These are phyloP conservation scores for Alexandromys fortis DNA, from an alignment of 2,113 vertebrate species.

Conservation along the genomic window DNA sequence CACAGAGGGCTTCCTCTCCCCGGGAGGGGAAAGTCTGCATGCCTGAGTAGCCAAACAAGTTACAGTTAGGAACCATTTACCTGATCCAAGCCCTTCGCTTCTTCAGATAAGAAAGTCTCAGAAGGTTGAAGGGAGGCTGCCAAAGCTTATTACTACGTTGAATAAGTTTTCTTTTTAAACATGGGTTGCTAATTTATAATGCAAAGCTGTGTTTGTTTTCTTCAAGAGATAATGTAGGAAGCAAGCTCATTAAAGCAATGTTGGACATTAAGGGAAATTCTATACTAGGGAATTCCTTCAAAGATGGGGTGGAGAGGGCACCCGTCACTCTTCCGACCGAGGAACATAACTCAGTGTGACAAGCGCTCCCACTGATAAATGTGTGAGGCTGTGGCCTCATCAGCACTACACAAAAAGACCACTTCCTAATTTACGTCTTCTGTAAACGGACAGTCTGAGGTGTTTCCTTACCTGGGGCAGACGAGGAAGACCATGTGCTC, in stretches of 20 bases:
- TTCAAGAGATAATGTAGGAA: constrained; percentile 57
- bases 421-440: constrained; percentile 40
- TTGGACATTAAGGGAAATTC: constrained; percentile 16
- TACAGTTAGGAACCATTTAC: constrained; percentile 29
- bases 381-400: no score
- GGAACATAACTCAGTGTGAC: not conserved
- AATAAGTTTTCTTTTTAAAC: constrained; percentile 54
- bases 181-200: constrained; percentile 22
- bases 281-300: constrained; percentile 48
- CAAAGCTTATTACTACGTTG: constrained; percentile 23
- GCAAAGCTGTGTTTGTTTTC: constrained; percentile 63
- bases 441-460: not conserved
- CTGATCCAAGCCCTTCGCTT: constrained; percentile 42
- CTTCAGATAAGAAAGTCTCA: constrained; percentile 33
- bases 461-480: not conserved
- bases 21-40: not conserved
- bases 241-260: constrained; percentile 35
- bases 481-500: not conserved
- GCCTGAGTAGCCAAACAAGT: not conserved
- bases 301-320: not conserved
- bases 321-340: not conserved
- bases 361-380: not conserved
- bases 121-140: not conserved
- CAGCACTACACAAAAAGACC: not conserved
- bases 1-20: not conserved